These are phyloP conservation scores for Teinopalpus imperialis DNA, from an alignment of 2,888 invertebrate genomes.

Conservation along the genomic window DNA sequence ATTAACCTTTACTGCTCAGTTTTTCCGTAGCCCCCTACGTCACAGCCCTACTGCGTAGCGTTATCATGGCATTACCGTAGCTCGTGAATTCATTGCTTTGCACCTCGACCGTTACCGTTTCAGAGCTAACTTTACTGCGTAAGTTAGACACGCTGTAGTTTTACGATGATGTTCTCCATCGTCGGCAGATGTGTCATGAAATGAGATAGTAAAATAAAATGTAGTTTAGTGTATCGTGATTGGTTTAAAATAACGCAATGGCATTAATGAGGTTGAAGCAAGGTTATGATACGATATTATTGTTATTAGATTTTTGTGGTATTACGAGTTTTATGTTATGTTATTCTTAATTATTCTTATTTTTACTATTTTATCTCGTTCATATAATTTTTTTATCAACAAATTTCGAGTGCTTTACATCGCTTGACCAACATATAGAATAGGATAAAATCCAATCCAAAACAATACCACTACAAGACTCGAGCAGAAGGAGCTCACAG, in stretches of 20 bases:
- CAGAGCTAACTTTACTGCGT: constrained; percentile 8
- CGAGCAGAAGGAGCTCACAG: no score
- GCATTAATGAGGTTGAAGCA: no score
- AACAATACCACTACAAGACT: no score
- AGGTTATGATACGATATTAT: no score
- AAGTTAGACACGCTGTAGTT: constrained; percentile 18
- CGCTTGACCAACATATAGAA: no score
- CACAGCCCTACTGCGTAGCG: constrained; percentile 31
- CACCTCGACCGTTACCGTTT: constrained; percentile 12
- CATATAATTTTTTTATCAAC: no score
- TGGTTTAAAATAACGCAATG: background rate
- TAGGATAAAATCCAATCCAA: no score
- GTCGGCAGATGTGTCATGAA: background rate
- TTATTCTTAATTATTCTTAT: no score
- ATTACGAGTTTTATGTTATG: no score
- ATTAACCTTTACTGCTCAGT: constrained; percentile 38
- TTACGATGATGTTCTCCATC: constrained; percentile 10
- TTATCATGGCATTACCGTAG: constrained; percentile 17
- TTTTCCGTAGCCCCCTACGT: constrained; percentile 29
- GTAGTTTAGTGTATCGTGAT: background rate
- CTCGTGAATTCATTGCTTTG: constrained; percentile 10
- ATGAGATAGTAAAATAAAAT: background rate
- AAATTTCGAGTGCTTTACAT: no score
- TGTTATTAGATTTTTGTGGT: no score
- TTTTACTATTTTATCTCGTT: no score